phyloP scores from a whole-genome alignment of 2,113 vertebrate species.

The Daboia siamensis region DNA sequence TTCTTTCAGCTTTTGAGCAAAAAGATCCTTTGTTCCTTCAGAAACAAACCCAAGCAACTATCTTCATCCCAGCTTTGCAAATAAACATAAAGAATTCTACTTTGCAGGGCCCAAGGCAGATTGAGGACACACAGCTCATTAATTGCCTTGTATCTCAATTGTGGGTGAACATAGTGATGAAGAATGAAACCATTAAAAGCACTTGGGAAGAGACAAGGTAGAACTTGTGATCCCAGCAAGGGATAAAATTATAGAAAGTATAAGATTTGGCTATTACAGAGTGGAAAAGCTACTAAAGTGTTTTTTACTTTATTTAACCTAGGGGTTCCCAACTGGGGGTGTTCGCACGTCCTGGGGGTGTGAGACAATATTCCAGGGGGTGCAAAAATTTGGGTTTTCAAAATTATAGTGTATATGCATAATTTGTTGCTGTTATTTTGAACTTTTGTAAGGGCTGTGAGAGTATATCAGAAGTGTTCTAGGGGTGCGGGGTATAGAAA shows the following conservation, averaged over 20 bases:
- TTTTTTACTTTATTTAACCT: too few relatives aligned
- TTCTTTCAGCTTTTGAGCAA: background rate
- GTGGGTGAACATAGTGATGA: background rate
- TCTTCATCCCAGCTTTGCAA: background rate
- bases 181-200: background rate
- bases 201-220: background rate
- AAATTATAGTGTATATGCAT: too few relatives aligned
- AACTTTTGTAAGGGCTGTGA: too few relatives aligned
- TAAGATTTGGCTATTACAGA: background rate
- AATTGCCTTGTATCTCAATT: background rate
- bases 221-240: background rate
- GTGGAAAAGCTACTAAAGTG: background rate
- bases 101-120: background rate
- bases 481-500: too few relatives aligned
- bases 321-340: too few relatives aligned
- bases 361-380: too few relatives aligned
- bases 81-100: background rate
- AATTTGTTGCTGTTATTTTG: too few relatives aligned
- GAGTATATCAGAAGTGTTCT: too few relatives aligned
- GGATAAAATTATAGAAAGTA: background rate
- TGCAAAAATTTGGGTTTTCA: too few relatives aligned
- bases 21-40: background rate
- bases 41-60: background rate
- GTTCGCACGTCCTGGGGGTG: too few relatives aligned
- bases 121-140: background rate